phyloP scores from a whole-genome alignment of 2,797 vertebrate species.

The Silurus aristotelis region DNA sequence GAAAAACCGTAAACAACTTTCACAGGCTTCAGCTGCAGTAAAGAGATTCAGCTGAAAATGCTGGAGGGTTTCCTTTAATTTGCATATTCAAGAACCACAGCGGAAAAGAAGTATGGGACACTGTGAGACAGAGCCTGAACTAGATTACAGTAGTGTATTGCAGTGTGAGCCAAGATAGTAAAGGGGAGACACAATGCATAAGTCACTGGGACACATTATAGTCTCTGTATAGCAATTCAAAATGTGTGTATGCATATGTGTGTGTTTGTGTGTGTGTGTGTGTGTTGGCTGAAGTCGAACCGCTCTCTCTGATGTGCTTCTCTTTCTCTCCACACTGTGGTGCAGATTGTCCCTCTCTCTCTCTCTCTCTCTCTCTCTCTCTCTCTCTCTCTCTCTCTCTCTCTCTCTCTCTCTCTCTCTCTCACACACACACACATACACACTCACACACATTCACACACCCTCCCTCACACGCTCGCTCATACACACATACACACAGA shows the following conservation, averaged over 20 bases:
- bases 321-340: constrained; percentile 36
- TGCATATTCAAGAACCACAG: neutral
- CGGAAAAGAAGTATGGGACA: neutral
- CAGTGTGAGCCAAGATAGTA: neutral
- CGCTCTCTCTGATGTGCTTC: constrained; percentile 6
- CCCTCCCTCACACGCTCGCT: neutral
- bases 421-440: neutral
- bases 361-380: constrained; percentile 19
- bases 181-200: constrained; percentile 8
- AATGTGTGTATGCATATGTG: constrained; percentile 1
- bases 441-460: neutral
- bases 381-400: constrained; percentile 14
- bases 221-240: constrained; percentile 2
- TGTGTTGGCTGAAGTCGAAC: neutral
- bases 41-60: neutral
- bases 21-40: no score
- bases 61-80: neutral
- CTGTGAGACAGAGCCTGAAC: neutral
- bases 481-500: neutral
- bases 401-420: constrained; percentile 21
- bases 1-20: no score
- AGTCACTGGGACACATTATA: constrained; percentile 1
- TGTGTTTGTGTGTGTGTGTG: constrained; percentile 11
- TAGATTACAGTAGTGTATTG: neutral
- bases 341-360: constrained; percentile 10